Conservation (phyloP, 2,113 vertebrate species). For the Leptocoma aspasia region DNA sequence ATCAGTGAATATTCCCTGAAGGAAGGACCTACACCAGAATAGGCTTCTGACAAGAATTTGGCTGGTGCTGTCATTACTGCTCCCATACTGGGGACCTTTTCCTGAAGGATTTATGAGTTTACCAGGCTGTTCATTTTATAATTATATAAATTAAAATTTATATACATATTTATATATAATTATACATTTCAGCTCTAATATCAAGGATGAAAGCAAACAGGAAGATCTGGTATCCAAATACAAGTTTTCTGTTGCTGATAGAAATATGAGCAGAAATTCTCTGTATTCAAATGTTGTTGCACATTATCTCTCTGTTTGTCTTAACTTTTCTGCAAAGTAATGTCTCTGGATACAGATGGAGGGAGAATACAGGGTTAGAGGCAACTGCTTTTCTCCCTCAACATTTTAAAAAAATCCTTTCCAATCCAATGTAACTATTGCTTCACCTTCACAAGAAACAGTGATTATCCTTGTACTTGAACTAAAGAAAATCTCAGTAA, state of each 20-base stretch:
- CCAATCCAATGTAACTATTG: neutral
- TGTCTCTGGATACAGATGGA: neutral
- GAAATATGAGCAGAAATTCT: neutral
- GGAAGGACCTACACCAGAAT: fast-evolving
- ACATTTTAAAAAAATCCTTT: neutral
- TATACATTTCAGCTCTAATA: neutral
- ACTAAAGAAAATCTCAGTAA: neutral
- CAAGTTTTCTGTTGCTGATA: neutral
- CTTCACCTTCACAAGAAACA: neutral
- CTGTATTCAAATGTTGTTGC: neutral
- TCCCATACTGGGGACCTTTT: neutral
- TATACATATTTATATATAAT: neutral
- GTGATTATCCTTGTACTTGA: neutral
- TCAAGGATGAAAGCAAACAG: neutral
- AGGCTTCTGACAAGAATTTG: neutral
- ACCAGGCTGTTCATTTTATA: neutral
- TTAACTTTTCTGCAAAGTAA: neutral
- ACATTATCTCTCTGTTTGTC: neutral
- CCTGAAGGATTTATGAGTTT: neutral
- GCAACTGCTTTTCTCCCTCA: neutral
- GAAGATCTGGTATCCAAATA: neutral
- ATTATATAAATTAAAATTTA: neutral
- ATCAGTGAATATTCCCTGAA: neutral
- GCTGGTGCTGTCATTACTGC: neutral
- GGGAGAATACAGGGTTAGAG: neutral